These are phyloP conservation scores for Drosophila emarginata DNA, from an alignment of 2,888 invertebrate genomes.

Conservation along the genomic window DNA sequence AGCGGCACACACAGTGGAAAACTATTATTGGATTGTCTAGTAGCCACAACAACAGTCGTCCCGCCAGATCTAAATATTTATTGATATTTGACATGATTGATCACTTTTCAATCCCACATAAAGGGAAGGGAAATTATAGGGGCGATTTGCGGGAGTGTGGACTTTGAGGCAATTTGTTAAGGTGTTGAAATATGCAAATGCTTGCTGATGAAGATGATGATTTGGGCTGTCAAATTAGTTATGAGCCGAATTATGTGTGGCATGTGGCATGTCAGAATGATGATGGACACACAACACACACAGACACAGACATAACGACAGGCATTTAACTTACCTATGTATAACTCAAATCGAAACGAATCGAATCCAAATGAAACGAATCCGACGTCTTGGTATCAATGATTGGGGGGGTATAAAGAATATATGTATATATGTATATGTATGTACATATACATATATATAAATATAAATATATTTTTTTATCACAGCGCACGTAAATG, in stretches of 20 bases:
- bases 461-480: conserved; percentile 34
- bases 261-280: conserved; percentile 23
- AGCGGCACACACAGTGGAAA: not conserved
- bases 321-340: conserved; percentile 5
- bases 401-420: not conserved
- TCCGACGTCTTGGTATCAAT: conserved; percentile 14
- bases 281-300: conserved; percentile 6
- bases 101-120: conserved; percentile 32
- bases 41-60: no score
- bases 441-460: conserved; percentile 7
- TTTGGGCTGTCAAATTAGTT: conserved; percentile 34
- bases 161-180: conserved; percentile 64
- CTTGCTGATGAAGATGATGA: conserved; percentile 39
- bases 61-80: conserved; percentile 57
- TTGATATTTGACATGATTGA: conserved; percentile 69
- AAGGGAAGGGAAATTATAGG: not conserved
- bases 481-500: conserved; percentile 66
- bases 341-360: not conserved
- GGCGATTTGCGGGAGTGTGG: conserved; percentile 28
- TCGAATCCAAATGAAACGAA: conserved; percentile 1
- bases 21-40: conserved; percentile 1
- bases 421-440: conserved; percentile 3
- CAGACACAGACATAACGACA: not conserved
- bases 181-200: conserved; percentile 69
- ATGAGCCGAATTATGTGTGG: conserved; percentile 28